phyloP scores from a whole-genome alignment of 2,797 vertebrate genomes.

The Labeo calbasu region DNA sequence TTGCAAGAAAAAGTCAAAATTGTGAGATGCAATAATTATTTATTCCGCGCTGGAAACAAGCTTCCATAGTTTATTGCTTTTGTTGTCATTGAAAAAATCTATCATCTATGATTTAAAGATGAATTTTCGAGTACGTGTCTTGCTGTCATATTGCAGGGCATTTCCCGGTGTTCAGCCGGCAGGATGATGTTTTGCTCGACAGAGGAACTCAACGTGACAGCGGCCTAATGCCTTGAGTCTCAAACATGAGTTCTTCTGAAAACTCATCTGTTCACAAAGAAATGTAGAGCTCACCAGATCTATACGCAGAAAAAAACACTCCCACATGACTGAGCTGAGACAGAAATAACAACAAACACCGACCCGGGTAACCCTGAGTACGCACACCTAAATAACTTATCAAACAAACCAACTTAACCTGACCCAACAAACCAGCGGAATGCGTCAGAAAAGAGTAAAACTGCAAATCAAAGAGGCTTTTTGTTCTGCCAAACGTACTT shows the following conservation, averaged over 20 bases:
- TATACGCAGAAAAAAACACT: not conserved
- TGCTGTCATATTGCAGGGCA: not conserved
- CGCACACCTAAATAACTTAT: constrained; percentile 7
- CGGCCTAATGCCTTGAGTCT: constrained; percentile 37
- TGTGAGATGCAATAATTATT: not conserved
- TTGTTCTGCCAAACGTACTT: constrained; percentile 23
- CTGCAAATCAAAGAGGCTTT: constrained; percentile 13
- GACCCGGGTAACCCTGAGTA: not conserved
- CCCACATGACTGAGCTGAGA: not conserved
- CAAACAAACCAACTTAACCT: constrained; percentile 33
- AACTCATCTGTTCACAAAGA: constrained; percentile 7
- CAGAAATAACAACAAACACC: constrained; percentile 39
- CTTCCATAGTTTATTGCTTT: not conserved
- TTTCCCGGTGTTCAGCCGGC: constrained; percentile 22
- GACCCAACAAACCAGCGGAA: constrained; percentile 13
- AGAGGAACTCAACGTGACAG: constrained; percentile 68
- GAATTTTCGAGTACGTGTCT: not conserved
- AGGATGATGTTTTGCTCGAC: constrained; percentile 50
- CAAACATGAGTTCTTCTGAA: constrained; percentile 36
- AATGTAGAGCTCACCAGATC: not conserved
- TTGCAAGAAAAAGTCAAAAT: not conserved
- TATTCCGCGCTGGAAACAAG: not conserved
- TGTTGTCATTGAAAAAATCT: not conserved
- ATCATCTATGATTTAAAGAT: not conserved
- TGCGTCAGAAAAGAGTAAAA: constrained; percentile 21